A percentile compares a stretch with the other conserved stretches of the same genome.
Conservation (phyloP, 2,888 invertebrate species). For the Unio pictorum region DNA sequence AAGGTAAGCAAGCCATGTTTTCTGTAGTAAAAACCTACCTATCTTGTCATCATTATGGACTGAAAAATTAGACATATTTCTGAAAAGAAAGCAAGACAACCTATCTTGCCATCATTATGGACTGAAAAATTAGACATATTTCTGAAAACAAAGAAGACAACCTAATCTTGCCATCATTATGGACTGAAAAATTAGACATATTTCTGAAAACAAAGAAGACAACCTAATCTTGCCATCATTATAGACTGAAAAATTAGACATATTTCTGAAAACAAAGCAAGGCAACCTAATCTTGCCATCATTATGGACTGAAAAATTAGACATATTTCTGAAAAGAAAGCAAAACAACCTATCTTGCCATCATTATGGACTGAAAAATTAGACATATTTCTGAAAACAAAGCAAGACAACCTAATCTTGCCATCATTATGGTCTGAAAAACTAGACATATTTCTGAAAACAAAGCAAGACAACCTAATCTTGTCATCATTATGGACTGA, state of each 20-base stretch:
- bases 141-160: too few species aligned
- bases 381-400: background rate
- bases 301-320: slow-evolving; percentile 22
- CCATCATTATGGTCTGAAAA: slow-evolving; percentile 27
- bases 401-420: slow-evolving; percentile 5
- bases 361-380: slow-evolving; percentile 26
- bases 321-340: background rate
- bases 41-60: slow-evolving; percentile 24
- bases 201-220: too few species aligned
- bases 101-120: background rate
- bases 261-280: background rate
- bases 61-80: slow-evolving; percentile 3
- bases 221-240: slow-evolving; percentile 21
- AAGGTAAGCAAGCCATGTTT: background rate
- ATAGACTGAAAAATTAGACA: slow-evolving; percentile 14
- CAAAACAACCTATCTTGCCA: slow-evolving; percentile 13
- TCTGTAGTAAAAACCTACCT: slow-evolving; percentile 10
- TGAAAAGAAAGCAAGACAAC: background rate
- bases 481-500: slow-evolving; percentile 5
- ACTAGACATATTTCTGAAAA: background rate
- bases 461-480: slow-evolving; percentile 1
- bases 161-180: too few species aligned
- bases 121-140: too few species aligned
- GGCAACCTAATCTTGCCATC: slow-evolving; percentile 14
- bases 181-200: too few species aligned